A percentile compares a stretch with the other conserved stretches of the same genome.
phyloP scores from a whole-genome alignment of 2,797 vertebrate species.

The Hybognathus amarus region DNA sequence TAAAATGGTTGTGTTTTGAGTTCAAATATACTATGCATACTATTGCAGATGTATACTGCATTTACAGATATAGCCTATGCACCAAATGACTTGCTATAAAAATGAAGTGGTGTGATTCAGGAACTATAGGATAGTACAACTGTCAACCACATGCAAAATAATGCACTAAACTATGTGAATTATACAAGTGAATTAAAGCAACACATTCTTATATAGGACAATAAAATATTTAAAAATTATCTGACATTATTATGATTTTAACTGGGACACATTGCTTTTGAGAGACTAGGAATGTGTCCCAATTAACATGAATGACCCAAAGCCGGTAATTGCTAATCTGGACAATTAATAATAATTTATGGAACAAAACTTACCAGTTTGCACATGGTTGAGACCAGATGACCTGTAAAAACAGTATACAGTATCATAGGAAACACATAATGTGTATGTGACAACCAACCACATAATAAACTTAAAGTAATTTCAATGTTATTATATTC shows the following conservation, averaged over 20 bases:
- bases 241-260: neutral
- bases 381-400: slow-evolving; percentile 24
- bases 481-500: neutral
- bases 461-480: neutral
- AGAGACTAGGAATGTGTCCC: neutral
- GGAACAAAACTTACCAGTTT: slow-evolving; percentile 25
- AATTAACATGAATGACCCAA: neutral
- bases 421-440: neutral
- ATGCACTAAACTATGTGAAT: neutral
- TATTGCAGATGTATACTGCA: neutral
- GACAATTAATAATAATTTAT: neutral
- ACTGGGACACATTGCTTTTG: neutral
- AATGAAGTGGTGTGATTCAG: neutral
- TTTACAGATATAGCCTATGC: neutral
- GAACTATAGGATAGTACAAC: neutral
- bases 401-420: slow-evolving; percentile 26
- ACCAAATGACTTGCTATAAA: neutral
- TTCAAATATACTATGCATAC: neutral
- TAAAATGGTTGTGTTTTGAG: slow-evolving; percentile 39
- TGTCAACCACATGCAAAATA: neutral
- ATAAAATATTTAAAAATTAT: neutral
- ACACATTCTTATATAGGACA: neutral
- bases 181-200: neutral
- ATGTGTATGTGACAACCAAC: neutral
- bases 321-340: neutral